A percentile compares a stretch with the other conserved stretches of the same genome.
Evolutionary conservation across 2,888 invertebrate genomes (phyloP).

Genomic region (Aporophyla nigra): DNA sequence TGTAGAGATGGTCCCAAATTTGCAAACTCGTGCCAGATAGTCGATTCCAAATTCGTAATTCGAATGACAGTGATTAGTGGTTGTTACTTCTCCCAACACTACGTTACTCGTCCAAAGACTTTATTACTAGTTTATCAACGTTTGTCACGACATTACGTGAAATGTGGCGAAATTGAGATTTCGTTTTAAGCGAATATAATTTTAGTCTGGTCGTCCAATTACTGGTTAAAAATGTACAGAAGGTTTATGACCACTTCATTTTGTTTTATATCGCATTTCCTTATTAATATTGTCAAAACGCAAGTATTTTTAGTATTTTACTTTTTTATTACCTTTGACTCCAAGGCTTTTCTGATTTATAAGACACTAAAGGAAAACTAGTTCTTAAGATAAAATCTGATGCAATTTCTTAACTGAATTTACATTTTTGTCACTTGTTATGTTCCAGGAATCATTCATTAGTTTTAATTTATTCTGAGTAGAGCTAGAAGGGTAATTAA

Average conservation of each 20-base stretch:
- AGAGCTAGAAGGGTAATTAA: neutral
- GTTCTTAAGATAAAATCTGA: constrained; percentile 28
- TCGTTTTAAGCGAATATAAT: constrained; percentile 40
- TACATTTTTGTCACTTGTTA: neutral
- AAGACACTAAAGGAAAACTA: constrained; percentile 40
- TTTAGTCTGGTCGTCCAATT: constrained; percentile 28
- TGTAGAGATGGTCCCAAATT: neutral
- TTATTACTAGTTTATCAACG: constrained; percentile 71
- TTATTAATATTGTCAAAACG: constrained; percentile 48
- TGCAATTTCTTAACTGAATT: constrained; percentile 22
- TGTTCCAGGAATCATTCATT: neutral
- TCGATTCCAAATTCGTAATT: constrained; percentile 13
- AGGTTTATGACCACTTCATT: constrained; percentile 42
- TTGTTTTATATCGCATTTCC: constrained; percentile 39
- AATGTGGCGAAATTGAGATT: constrained; percentile 34
- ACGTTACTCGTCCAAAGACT: constrained; percentile 42
- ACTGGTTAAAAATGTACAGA: constrained; percentile 37
- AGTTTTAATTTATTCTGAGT: neutral
- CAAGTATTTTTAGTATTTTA: constrained; percentile 38
- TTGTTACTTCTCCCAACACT: constrained; percentile 38
- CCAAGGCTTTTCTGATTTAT: constrained; percentile 46
- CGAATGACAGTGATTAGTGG: constrained; percentile 8
- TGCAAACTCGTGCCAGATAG: neutral
- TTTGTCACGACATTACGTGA: constrained; percentile 73
- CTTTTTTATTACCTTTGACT: constrained; percentile 37